phyloP scores from a whole-genome alignment of 2,797 vertebrate genomes.

The Enteromius fasciolatus region DNA sequence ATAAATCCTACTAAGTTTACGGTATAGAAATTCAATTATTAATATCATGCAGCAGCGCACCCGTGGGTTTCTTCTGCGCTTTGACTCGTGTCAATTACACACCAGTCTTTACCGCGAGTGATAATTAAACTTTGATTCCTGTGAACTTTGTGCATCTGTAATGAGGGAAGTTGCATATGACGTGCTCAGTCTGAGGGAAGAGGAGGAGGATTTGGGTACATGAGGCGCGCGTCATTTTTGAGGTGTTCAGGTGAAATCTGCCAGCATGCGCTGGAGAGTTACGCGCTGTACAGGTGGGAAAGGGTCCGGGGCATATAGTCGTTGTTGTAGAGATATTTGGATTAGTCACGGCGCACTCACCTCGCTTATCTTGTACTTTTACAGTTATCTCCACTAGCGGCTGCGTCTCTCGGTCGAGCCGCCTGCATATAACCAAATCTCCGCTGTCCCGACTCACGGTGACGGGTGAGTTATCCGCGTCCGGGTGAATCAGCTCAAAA shows the following conservation, averaged over 20 bases:
- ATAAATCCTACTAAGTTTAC: neutral
- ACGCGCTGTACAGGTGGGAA: constrained; percentile 3
- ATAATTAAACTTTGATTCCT: constrained; percentile 45
- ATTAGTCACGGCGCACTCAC: constrained; percentile 65
- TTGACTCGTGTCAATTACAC: constrained; percentile 18
- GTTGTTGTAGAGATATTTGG: constrained; percentile 4
- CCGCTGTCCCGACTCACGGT: constrained; percentile 81
- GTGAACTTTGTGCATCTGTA: constrained; percentile 28
- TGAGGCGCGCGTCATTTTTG: neutral
- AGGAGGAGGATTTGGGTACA: neutral
- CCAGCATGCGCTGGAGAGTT: neutral
- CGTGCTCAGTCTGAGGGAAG: neutral
- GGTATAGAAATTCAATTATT: neutral
- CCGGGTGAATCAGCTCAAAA: constrained; percentile 81
- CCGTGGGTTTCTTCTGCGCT: neutral
- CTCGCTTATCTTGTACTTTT: constrained; percentile 81
- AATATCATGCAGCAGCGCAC: neutral
- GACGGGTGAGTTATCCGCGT: constrained; percentile 76
- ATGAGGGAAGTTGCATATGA: neutral
- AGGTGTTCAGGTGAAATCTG: constrained; percentile 3
- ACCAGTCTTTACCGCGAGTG: constrained; percentile 3
- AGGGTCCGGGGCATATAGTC: neutral
- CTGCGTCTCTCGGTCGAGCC: constrained; percentile 83
- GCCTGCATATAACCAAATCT: constrained; percentile 79
- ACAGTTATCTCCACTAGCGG: constrained; percentile 79